phyloP scores from a whole-genome alignment of 2,888 invertebrate genomes.

The Acanthoscelides obtectus region DNA sequence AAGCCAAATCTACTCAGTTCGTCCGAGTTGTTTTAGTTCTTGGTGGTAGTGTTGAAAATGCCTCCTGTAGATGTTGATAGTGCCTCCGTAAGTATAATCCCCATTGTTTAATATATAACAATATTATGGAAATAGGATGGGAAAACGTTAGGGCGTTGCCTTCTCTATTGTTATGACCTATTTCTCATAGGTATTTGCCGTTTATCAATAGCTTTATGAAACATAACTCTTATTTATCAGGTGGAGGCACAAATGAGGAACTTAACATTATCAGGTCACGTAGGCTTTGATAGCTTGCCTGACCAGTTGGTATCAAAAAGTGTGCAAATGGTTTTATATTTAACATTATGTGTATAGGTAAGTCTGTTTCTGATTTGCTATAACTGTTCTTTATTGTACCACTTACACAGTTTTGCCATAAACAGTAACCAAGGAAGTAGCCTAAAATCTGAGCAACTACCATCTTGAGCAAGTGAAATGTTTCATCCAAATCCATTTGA shows the following conservation, averaged over 20 bases:
- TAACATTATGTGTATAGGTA: slow-evolving; percentile 97
- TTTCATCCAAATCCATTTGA: too few species aligned
- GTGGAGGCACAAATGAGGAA: slow-evolving; percentile 58
- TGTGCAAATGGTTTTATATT: slow-evolving; percentile 96
- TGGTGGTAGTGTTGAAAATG: slow-evolving; percentile 25
- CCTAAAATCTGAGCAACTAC: too few species aligned
- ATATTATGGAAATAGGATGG: slow-evolving; percentile 16
- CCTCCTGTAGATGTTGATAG: slow-evolving; percentile 36
- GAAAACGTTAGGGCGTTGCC: slow-evolving; percentile 19
- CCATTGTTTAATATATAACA: neutral
- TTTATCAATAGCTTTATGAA: neutral
- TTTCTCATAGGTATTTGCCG: neutral
- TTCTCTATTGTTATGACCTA: neutral
- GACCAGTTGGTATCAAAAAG: slow-evolving; percentile 98
- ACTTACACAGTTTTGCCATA: neutral
- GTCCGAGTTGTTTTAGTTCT: too few species aligned
- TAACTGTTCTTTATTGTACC: neutral
- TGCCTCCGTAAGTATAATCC: slow-evolving; percentile 31
- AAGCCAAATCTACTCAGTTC: too few species aligned
- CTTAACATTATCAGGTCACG: slow-evolving; percentile 88
- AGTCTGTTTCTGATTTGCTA: slow-evolving; percentile 8
- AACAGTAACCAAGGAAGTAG: too few species aligned
- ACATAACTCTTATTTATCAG: slow-evolving; percentile 28
- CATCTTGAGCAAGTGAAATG: too few species aligned
- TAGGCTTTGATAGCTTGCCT: slow-evolving; percentile 97